Conservation (phyloP, 2,113 vertebrate genomes). For the Rhineura floridana region DNA sequence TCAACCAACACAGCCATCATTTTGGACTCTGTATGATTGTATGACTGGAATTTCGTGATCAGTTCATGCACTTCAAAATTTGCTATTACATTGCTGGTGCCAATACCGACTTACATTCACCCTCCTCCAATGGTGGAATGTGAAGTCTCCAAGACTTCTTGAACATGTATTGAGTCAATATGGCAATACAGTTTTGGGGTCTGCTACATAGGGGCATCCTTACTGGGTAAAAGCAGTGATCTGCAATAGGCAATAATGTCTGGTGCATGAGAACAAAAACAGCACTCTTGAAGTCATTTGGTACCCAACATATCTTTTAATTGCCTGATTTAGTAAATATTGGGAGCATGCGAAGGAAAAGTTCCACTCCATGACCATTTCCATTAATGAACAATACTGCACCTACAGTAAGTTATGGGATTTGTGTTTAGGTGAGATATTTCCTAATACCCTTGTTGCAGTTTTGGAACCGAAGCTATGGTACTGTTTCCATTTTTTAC, state of each 20-base stretch:
- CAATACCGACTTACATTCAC: no score
- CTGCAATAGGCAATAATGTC: no score
- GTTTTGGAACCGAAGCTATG: background rate
- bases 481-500: background rate
- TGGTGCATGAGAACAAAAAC: background rate
- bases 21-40: no score
- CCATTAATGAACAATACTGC: background rate
- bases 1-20: no score
- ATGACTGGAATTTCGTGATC: no score
- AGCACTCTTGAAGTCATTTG: background rate
- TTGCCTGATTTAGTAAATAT: background rate
- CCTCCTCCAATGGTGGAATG: no score
- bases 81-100: no score
- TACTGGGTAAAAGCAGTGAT: background rate
- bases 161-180: background rate
- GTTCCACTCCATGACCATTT: background rate
- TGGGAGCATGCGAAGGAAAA: background rate
- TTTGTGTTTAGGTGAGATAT: background rate
- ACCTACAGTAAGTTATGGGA: background rate
- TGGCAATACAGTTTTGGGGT: background rate
- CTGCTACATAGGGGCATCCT: background rate
- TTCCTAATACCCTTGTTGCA: background rate
- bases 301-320: background rate
- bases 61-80: no score
- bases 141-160: background rate